Conservation (phyloP, 2,113 vertebrate species). For the Madoqua kirkii region DNA sequence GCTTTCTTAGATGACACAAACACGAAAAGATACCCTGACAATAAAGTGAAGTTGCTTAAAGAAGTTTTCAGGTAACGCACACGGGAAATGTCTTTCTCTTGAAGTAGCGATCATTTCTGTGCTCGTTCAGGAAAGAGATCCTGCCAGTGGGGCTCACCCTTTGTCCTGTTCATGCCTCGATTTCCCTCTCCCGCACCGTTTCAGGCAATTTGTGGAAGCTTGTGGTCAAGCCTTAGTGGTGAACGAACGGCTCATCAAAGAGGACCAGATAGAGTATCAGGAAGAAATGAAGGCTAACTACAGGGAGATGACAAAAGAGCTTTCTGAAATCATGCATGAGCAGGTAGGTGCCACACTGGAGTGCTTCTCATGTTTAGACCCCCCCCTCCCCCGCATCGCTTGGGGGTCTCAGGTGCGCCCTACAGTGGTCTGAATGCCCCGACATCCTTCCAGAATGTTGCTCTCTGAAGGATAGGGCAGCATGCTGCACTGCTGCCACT, state of each 20-base stretch:
- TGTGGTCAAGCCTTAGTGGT: conserved; percentile 93
- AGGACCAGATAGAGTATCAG: conserved; percentile 97
- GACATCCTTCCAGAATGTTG: neutral
- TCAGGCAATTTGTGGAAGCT: conserved; percentile 97
- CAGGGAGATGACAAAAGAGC: conserved; percentile 93
- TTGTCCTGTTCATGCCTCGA: neutral
- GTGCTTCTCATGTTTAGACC: neutral
- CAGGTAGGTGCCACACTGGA: conserved; percentile 81
- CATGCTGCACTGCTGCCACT: fast-evolving
- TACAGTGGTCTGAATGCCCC: neutral
- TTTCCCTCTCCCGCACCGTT: neutral
- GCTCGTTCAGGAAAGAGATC: neutral
- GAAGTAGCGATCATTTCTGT: neutral
- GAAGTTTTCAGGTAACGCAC: conserved; percentile 93
- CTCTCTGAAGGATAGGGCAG: neutral
- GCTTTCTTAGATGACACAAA: conserved; percentile 95
- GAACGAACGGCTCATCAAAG: conserved; percentile 96
- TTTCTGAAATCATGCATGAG: conserved; percentile 98
- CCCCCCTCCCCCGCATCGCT: fast-evolving
- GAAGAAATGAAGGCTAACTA: conserved; percentile 99
- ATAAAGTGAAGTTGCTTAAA: conserved; percentile 97
- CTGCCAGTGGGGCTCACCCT: neutral
- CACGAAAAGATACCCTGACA: conserved; percentile 96
- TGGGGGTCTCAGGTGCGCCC: neutral
- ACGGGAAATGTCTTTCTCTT: neutral